A percentile compares a stretch with the other conserved stretches of the same genome.
Conservation (phyloP, 53 echinoderm and acorn worm species). For the Glandiceps talaboti region DNA sequence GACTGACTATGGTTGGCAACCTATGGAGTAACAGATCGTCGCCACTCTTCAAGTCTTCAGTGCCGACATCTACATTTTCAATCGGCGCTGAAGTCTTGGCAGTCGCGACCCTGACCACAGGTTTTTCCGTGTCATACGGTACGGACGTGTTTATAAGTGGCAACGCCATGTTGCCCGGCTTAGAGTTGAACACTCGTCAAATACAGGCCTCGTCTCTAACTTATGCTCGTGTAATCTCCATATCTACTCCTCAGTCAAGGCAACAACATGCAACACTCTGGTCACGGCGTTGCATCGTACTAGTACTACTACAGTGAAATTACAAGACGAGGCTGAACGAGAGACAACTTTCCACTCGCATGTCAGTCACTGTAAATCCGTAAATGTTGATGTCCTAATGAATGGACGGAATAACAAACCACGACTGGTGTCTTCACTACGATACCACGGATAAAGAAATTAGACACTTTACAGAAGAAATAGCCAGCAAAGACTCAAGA, state of each 20-base stretch:
- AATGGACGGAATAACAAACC: not conserved
- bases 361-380: too few relatives aligned
- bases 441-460: too few relatives aligned
- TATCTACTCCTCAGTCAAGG: not conserved
- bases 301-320: too few relatives aligned
- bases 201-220: constrained; percentile 9
- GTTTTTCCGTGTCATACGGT: constrained; percentile 13
- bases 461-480: too few relatives aligned
- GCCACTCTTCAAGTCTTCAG: not conserved
- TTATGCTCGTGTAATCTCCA: not conserved
- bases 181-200: constrained; percentile 14
- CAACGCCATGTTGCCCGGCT: constrained; percentile 7
- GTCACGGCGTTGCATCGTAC: too few relatives aligned
- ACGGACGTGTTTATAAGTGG: constrained; percentile 5
- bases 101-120: not conserved
- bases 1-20: constrained; percentile 11
- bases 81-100: not conserved
- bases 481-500: not conserved
- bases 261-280: too few relatives aligned
- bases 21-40: not conserved
- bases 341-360: too few relatives aligned
- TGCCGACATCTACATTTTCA: not conserved
- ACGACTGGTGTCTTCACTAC: too few relatives aligned
- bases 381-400: too few relatives aligned
- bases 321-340: too few relatives aligned